Evolutionary conservation across 1,140 invertebrate genomes (phyloP).

Genomic region (Ips nitidus): DNA sequence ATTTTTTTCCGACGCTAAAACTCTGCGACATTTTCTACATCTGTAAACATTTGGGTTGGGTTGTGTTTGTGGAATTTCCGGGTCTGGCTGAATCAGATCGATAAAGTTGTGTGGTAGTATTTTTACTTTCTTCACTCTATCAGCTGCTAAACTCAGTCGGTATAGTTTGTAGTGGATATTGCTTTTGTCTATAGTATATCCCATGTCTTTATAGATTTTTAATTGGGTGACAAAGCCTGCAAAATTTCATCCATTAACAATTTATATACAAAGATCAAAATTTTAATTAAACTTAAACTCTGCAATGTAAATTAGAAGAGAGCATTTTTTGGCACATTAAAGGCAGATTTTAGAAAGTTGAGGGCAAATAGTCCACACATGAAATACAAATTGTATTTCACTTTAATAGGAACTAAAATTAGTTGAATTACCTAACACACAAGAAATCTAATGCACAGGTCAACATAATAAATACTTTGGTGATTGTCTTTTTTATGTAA

Average conservation of each 20-base stretch:
- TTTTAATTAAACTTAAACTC: neutral
- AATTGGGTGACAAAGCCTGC: slow-evolving; percentile 73
- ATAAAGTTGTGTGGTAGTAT: slow-evolving; percentile 76
- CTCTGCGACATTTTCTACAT: slow-evolving; percentile 76
- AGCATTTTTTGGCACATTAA: too few relatives aligned
- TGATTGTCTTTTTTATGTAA: too few relatives aligned
- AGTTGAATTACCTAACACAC: too few relatives aligned
- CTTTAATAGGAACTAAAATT: too few relatives aligned
- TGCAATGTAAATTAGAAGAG: too few relatives aligned
- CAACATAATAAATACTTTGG: too few relatives aligned
- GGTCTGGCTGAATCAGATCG: slow-evolving; percentile 77
- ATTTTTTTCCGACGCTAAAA: slow-evolving; percentile 77
- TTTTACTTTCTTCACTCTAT: slow-evolving; percentile 78
- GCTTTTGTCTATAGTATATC: slow-evolving; percentile 53
- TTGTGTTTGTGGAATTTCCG: slow-evolving; percentile 69
- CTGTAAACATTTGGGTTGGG: slow-evolving; percentile 78
- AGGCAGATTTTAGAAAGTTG: neutral
- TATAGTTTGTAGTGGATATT: slow-evolving; percentile 68
- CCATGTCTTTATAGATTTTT: slow-evolving; percentile 76
- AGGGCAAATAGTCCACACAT: neutral
- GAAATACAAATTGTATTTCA: neutral
- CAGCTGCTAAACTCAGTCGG: slow-evolving; percentile 73
- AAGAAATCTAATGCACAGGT: too few relatives aligned
- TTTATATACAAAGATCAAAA: neutral
- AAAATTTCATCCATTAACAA: neutral